Percentiles rank a stretch among this genome's conserved stretches.
These are phyloP conservation scores for Andrena bicolor DNA, from an alignment of 2,888 invertebrate genomes.

Conservation along the genomic window DNA sequence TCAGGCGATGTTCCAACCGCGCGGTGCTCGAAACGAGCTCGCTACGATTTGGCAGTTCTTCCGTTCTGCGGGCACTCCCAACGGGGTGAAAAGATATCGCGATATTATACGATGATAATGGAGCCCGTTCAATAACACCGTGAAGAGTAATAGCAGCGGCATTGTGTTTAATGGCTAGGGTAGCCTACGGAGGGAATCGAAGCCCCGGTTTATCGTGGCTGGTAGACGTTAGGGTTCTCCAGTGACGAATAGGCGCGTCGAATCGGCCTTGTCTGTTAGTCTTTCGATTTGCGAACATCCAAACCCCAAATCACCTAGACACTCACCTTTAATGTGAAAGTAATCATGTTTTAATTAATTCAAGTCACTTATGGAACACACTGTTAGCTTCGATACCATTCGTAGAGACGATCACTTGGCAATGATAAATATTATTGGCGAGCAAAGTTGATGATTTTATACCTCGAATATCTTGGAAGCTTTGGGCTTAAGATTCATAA, in stretches of 20 bases:
- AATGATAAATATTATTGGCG: too few species aligned
- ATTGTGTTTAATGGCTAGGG: constrained; percentile 76
- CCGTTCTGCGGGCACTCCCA: constrained; percentile 63
- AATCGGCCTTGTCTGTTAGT: constrained; percentile 66
- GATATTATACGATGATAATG: constrained; percentile 77
- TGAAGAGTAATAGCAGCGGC: constrained; percentile 76
- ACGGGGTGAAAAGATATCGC: constrained; percentile 75
- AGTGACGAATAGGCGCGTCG: constrained; percentile 73
- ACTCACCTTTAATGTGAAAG: not conserved
- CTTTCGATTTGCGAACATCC: constrained; percentile 57
- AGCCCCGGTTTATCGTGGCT: constrained; percentile 64
- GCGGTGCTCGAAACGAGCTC: constrained; percentile 51
- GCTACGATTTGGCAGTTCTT: constrained; percentile 70
- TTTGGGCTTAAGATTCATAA: too few species aligned
- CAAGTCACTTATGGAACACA: not conserved
- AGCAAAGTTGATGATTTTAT: too few species aligned
- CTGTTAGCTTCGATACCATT: not conserved
- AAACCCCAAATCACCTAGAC: constrained; percentile 7
- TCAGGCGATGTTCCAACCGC: constrained; percentile 64
- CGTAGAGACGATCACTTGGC: too few species aligned
- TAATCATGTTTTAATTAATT: not conserved
- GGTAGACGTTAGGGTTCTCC: constrained; percentile 67
- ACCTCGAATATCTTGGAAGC: too few species aligned
- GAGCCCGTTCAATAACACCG: constrained; percentile 75
- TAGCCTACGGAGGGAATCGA: constrained; percentile 72